These are phyloP conservation scores for Aspidiotus rigidus DNA, from an alignment of 2,888 invertebrate genomes.

Conservation along the genomic window DNA sequence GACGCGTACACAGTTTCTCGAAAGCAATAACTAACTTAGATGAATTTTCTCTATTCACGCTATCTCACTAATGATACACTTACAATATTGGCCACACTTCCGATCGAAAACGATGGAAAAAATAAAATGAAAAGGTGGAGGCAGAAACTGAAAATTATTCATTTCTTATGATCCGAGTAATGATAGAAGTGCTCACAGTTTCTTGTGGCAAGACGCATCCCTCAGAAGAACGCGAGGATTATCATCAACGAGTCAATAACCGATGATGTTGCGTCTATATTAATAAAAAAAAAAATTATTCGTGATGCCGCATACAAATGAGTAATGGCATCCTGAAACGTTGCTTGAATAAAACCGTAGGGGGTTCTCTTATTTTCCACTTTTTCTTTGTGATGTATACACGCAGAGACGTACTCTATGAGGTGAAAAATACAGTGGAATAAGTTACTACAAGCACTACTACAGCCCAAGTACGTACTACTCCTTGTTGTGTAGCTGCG, in stretches of 20 bases:
- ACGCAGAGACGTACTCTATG: slow-evolving; percentile 21
- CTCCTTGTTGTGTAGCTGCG: no score
- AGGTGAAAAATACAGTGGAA: slow-evolving; percentile 27
- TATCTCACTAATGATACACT: no score
- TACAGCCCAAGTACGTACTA: background rate
- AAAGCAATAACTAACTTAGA: no score
- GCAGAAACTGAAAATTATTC: background rate
- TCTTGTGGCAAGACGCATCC: background rate
- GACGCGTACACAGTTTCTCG: no score
- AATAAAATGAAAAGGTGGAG: background rate
- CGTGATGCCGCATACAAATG: slow-evolving; percentile 33
- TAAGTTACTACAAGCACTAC: slow-evolving; percentile 6
- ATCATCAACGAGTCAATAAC: slow-evolving; percentile 32
- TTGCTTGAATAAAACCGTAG: slow-evolving; percentile 29
- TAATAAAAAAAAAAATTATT: slow-evolving; percentile 30
- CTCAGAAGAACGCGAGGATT: slow-evolving; percentile 13
- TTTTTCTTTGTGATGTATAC: background rate
- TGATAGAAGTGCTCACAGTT: background rate
- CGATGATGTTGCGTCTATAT: slow-evolving; percentile 33
- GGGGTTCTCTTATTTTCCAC: slow-evolving; percentile 21
- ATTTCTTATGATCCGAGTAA: background rate
- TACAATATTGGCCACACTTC: no score
- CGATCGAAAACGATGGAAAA: background rate
- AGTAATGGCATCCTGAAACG: slow-evolving; percentile 28
- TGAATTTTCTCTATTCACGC: no score